phyloP scores from a whole-genome alignment of 2,113 vertebrate species.

The Nanger granti region DNA sequence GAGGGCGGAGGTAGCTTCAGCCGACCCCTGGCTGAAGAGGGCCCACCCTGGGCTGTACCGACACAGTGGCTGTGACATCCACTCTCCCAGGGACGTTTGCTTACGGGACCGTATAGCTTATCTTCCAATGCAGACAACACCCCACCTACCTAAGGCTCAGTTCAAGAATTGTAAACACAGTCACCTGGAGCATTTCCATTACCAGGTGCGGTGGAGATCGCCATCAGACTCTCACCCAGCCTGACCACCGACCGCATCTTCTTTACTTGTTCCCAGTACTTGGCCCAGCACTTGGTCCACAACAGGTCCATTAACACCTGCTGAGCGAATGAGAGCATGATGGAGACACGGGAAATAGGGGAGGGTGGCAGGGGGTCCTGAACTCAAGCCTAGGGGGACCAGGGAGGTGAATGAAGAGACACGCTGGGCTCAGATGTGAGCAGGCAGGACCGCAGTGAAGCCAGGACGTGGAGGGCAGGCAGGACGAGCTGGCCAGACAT shows the following conservation, averaged over 20 bases:
- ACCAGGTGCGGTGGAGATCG: not conserved
- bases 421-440: accelerated
- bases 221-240: not conserved
- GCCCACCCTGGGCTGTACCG: not conserved
- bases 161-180: not conserved
- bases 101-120: not conserved
- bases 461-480: not conserved
- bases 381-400: not conserved
- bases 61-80: not conserved
- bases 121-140: not conserved
- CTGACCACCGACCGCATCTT: not conserved
- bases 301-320: not conserved
- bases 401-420: not conserved
- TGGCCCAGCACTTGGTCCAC: not conserved
- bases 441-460: not conserved
- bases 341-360: not conserved
- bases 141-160: not conserved
- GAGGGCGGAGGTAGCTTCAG: not conserved
- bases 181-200: not conserved
- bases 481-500: not conserved
- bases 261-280: not conserved
- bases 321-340: not conserved
- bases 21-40: not conserved
- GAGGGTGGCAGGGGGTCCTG: not conserved
- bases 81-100: not conserved